These are phyloP conservation scores for Nanorana parkeri DNA, from an alignment of 2,113 vertebrate genomes.

Conservation along the genomic window DNA sequence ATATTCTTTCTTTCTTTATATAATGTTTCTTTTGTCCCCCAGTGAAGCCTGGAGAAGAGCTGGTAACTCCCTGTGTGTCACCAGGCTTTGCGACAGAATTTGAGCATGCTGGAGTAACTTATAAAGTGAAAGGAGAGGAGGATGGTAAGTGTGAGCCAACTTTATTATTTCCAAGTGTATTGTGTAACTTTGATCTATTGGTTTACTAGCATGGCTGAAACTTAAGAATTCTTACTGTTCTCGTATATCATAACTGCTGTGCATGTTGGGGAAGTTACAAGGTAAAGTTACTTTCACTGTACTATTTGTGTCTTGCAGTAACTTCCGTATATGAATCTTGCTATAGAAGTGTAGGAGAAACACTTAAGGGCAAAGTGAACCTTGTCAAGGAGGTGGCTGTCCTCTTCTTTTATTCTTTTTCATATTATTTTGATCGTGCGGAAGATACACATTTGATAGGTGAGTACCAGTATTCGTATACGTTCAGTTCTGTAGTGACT, in stretches of 20 bases:
- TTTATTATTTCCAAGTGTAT: too few species aligned
- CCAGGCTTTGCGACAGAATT: constrained; percentile 81
- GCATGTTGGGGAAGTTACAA: too few species aligned
- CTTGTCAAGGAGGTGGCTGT: constrained; percentile 73
- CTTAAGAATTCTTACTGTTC: too few species aligned
- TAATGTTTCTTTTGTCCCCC: constrained; percentile 52
- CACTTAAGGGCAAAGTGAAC: constrained; percentile 80
- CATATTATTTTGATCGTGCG: constrained; percentile 91
- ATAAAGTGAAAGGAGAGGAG: constrained; percentile 82
- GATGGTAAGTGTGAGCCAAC: background rate
- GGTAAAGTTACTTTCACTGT: background rate
- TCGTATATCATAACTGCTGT: too few species aligned
- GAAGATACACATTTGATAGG: constrained; percentile 83
- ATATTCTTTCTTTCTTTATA: too few species aligned
- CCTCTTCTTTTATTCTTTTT: constrained; percentile 89
- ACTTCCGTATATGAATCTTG: constrained; percentile 81
- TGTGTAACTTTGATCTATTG: too few species aligned
- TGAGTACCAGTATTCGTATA: constrained; percentile 59
- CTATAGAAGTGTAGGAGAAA: constrained; percentile 77
- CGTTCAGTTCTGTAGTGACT: too few species aligned
- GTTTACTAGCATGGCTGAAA: too few species aligned
- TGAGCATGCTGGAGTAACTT: constrained; percentile 83
- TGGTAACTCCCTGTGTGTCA: constrained; percentile 89
- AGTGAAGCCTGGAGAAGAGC: constrained; percentile 78
- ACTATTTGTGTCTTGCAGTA: constrained; percentile 67